Conservation (phyloP, 2,888 invertebrate species). For the Lissocephala sabroskyi region DNA sequence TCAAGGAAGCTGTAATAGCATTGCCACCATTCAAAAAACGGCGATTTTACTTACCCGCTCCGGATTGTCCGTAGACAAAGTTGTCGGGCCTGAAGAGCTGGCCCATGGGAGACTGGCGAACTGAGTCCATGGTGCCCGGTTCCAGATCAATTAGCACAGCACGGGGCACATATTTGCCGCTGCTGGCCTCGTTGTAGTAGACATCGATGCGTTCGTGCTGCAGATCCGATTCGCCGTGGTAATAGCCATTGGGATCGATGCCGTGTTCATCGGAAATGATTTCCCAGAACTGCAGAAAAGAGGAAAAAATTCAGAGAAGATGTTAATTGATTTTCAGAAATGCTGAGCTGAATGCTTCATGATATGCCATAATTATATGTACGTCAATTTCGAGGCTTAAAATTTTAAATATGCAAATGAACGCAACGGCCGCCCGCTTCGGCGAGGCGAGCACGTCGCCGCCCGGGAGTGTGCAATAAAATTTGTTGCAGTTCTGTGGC, state of each 20-base stretch:
- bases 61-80: conserved; percentile 87
- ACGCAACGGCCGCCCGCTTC: too few relatives aligned
- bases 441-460: conserved; percentile 18
- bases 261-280: conserved; percentile 88
- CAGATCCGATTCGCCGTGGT: conserved; percentile 81
- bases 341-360: not conserved
- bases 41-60: conserved; percentile 77
- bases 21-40: not conserved
- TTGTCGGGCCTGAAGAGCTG: conserved; percentile 89
- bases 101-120: conserved; percentile 85
- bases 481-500: conserved; percentile 12
- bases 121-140: conserved; percentile 91
- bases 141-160: conserved; percentile 90
- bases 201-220: conserved; percentile 86
- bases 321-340: not conserved
- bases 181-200: conserved; percentile 84
- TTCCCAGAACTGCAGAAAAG: conserved; percentile 81
- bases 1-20: conserved; percentile 18
- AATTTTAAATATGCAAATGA: conserved; percentile 20
- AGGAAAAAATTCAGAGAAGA: conserved; percentile 13
- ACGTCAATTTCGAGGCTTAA: conserved; percentile 4
- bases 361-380: conserved; percentile 12
- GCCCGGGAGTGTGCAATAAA: conserved; percentile 21
- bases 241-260: conserved; percentile 81
- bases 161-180: conserved; percentile 85